Evolutionary conservation across 2,797 vertebrate species (phyloP).

Genomic region (Megaceryle alcyon): DNA sequence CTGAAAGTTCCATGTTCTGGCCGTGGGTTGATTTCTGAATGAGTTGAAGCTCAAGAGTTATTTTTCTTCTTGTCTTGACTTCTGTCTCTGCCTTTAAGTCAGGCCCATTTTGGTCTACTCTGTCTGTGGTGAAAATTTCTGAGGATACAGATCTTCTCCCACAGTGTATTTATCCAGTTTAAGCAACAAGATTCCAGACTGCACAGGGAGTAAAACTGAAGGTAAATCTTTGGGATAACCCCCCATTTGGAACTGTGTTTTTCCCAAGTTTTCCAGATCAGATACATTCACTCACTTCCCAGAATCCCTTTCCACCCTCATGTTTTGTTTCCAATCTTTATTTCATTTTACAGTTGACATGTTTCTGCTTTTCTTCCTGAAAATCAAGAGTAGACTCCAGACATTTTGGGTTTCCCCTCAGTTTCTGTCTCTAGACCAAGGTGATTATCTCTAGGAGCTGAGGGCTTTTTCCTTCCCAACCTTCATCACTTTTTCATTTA

Average conservation of each 20-base stretch:
- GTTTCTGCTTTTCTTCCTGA: background rate
- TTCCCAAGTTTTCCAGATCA: background rate
- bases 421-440: background rate
- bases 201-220: background rate
- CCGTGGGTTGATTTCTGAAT: background rate
- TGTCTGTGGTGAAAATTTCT: background rate
- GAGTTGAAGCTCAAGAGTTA: background rate
- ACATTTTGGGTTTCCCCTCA: background rate
- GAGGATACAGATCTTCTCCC: background rate
- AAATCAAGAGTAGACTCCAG: background rate
- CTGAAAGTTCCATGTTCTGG: background rate
- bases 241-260: background rate
- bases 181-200: background rate
- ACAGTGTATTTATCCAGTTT: background rate
- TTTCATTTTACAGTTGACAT: background rate
- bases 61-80: background rate
- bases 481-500: background rate
- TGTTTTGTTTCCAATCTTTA: background rate
- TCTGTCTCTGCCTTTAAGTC: background rate
- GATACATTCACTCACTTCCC: background rate
- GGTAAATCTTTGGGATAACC: background rate
- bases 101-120: background rate
- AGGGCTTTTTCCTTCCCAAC: background rate
- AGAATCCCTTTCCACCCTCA: background rate
- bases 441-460: background rate